Conservation (phyloP, 2,113 vertebrate species). For the Lucifuga dentata region DNA sequence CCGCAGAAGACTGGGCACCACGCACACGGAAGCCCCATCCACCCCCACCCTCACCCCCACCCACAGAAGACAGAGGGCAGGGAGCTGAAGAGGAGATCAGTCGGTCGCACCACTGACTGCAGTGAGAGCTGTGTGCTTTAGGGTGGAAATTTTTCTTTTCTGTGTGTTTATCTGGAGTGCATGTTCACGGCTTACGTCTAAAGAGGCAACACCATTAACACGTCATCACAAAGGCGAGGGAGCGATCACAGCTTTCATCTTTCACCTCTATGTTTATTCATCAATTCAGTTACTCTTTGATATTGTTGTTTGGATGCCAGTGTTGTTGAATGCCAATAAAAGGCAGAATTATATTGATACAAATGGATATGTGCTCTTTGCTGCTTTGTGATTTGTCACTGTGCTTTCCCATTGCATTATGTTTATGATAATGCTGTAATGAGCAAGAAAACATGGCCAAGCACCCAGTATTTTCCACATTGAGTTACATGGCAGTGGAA, state of each 20-base stretch:
- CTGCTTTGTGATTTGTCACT: slow-evolving; percentile 30
- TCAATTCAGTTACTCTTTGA: slow-evolving; percentile 25
- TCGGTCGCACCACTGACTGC: slow-evolving; percentile 74
- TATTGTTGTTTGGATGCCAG: slow-evolving; percentile 39
- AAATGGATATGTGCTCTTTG: slow-evolving; percentile 25
- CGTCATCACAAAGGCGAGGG: slow-evolving; percentile 20
- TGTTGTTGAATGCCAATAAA: slow-evolving; percentile 32
- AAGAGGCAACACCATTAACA: slow-evolving; percentile 41
- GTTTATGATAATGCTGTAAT: slow-evolving; percentile 31
- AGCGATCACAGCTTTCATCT: slow-evolving; percentile 23
- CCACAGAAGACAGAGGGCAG: slow-evolving; percentile 84
- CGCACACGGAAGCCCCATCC: slow-evolving; percentile 52
- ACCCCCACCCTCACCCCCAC: slow-evolving; percentile 72
- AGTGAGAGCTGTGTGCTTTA: slow-evolving; percentile 85
- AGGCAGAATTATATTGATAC: slow-evolving; percentile 23
- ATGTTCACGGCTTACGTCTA: slow-evolving; percentile 58
- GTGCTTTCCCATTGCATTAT: slow-evolving; percentile 20
- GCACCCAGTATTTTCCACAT: neutral
- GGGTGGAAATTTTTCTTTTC: neutral
- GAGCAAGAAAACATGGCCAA: neutral
- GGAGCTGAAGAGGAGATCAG: slow-evolving; percentile 85
- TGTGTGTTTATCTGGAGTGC: slow-evolving; percentile 46
- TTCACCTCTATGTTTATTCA: too few relatives aligned
- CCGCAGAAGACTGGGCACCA: slow-evolving; percentile 71
- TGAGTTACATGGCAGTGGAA: neutral